Evolutionary conservation across 2,888 invertebrate genomes (phyloP).

Genomic region (Acanthosepion lycidas): DNA sequence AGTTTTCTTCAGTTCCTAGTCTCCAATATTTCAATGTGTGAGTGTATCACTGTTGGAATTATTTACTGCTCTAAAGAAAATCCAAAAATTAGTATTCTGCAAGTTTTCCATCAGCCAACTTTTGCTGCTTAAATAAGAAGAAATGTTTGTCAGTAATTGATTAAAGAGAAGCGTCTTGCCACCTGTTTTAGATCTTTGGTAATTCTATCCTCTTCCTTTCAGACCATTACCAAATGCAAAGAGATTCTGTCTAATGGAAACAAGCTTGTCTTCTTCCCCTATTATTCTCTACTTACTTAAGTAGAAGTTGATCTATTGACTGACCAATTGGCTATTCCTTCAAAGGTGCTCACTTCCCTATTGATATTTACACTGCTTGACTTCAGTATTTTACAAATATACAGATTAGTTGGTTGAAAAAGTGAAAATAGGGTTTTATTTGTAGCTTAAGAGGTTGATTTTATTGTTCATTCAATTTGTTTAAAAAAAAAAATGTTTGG

Average conservation of each 20-base stretch:
- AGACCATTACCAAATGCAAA: not conserved
- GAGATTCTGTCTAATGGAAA: not conserved
- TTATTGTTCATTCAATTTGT: too few species aligned
- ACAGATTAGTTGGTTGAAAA: not conserved
- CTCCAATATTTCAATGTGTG: too few species aligned
- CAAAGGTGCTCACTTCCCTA: not conserved
- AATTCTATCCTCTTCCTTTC: not conserved
- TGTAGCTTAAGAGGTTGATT: too few species aligned
- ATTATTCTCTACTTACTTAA: not conserved
- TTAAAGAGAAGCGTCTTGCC: not conserved
- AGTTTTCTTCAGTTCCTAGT: too few species aligned
- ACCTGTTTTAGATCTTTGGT: not conserved
- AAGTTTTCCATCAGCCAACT: not conserved
- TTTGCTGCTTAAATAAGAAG: not conserved
- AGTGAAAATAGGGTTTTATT: too few species aligned
- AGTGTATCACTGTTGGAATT: not conserved
- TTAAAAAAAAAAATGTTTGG: too few species aligned
- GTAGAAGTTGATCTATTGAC: not conserved
- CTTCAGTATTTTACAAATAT: not conserved
- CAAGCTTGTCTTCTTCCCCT: not conserved
- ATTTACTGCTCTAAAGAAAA: not conserved
- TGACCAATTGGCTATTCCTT: not conserved
- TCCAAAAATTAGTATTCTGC: not conserved
- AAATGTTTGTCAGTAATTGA: conserved; percentile 6
- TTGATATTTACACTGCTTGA: not conserved